phyloP scores from a whole-genome alignment of 2,888 invertebrate species.

The Ariolimax columbianus region DNA sequence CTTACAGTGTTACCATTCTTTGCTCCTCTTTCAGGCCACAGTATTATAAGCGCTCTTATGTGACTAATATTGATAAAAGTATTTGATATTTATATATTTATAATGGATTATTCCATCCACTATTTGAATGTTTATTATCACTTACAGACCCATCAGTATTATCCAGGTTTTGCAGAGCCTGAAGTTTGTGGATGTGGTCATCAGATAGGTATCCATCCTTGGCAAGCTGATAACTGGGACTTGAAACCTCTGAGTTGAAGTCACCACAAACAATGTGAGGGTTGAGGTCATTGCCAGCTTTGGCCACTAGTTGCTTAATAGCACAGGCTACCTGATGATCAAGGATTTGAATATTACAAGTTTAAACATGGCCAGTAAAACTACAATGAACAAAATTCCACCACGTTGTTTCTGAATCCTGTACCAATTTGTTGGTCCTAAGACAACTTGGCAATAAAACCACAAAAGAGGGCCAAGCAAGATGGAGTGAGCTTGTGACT shows the following conservation, averaged over 20 bases:
- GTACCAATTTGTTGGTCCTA: too few relatives aligned
- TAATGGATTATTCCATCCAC: too few relatives aligned
- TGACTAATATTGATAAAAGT: too few relatives aligned
- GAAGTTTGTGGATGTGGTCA: slow-evolving; percentile 68
- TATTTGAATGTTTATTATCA: too few relatives aligned
- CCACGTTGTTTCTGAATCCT: too few relatives aligned
- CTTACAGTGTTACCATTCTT: too few relatives aligned
- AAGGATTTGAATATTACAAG: not conserved
- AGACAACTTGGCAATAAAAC: too few relatives aligned
- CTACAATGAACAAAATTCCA: not conserved
- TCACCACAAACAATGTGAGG: slow-evolving; percentile 77
- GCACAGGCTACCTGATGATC: slow-evolving; percentile 71
- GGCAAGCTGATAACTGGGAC: slow-evolving; percentile 74
- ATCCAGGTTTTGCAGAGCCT: slow-evolving; percentile 65
- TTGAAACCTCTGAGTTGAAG: slow-evolving; percentile 73
- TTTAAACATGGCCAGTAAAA: not conserved
- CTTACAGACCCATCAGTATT: slow-evolving; percentile 70
- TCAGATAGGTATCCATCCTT: slow-evolving; percentile 74
- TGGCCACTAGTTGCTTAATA: slow-evolving; percentile 71
- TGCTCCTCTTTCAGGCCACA: too few relatives aligned
- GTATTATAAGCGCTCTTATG: too few relatives aligned
- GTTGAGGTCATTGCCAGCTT: slow-evolving; percentile 68
- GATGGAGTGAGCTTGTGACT: too few relatives aligned
- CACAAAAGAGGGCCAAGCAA: too few relatives aligned
- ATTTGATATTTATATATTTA: too few relatives aligned